phyloP scores from a whole-genome alignment of 2,888 invertebrate genomes.

The Machimus atricapillus region DNA sequence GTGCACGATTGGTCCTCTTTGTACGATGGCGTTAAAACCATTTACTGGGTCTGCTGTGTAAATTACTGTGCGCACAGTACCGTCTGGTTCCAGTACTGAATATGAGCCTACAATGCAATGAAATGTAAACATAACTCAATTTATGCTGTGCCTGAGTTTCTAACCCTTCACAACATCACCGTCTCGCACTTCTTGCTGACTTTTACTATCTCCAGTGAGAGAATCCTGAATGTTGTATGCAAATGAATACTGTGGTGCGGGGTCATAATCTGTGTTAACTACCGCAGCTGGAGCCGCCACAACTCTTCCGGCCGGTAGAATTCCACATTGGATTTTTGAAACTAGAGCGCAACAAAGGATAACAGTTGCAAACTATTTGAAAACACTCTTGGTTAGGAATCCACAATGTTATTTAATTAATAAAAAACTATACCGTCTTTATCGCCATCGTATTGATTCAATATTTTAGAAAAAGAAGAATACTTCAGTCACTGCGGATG shows the following conservation, averaged over 20 bases:
- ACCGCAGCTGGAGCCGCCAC: conserved; percentile 51
- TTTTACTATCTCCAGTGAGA: conserved; percentile 69
- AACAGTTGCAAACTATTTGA: conserved; percentile 43
- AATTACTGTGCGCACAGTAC: conserved; percentile 67
- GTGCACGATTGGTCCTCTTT: conserved; percentile 66
- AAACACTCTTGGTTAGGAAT: neutral
- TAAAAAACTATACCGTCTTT: neutral
- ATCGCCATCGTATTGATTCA: neutral
- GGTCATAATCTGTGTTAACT: conserved; percentile 53
- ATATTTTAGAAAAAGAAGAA: neutral
- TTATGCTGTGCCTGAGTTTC: neutral
- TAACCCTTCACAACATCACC: conserved; percentile 68
- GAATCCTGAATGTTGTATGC: conserved; percentile 75
- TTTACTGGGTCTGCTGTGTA: conserved; percentile 70
- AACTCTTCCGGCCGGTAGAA: conserved; percentile 43
- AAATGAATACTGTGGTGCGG: conserved; percentile 70
- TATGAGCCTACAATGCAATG: conserved; percentile 49
- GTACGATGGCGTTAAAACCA: conserved; percentile 71
- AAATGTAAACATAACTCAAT: neutral
- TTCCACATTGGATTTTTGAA: conserved; percentile 50
- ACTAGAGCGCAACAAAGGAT: conserved; percentile 51
- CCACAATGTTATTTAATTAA: neutral
- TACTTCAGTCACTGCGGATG: neutral
- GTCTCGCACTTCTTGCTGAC: conserved; percentile 66
- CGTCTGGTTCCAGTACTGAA: conserved; percentile 65